Percentiles rank a stretch among this genome's conserved stretches.
These are phyloP conservation scores for Pristionchus fissidentatus DNA, from an alignment of 2,888 invertebrate genomes.

Conservation along the genomic window DNA sequence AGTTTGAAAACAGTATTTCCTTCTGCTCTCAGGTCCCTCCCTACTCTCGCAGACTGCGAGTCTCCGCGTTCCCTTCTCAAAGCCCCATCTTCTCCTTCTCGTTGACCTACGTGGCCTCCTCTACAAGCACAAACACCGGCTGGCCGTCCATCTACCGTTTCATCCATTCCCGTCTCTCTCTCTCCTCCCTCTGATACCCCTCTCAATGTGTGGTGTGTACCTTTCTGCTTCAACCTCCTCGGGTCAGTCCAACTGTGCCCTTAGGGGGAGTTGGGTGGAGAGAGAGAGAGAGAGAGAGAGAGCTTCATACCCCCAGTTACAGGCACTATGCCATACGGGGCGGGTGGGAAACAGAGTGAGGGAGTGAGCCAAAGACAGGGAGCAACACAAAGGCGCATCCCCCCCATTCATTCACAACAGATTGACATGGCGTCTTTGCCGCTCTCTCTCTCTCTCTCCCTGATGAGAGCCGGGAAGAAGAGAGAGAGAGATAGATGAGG, in stretches of 20 bases:
- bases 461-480: no score
- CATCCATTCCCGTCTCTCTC: not conserved
- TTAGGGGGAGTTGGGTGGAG: no score
- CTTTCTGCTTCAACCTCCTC: not conserved
- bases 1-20: not conserved
- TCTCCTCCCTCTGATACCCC: constrained; percentile 7
- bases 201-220: constrained; percentile 12
- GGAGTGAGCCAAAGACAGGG: no score
- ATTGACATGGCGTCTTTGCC: not conserved
- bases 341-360: no score
- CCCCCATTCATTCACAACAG: constrained; percentile 24
- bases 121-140: not conserved
- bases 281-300: no score
- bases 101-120: not conserved
- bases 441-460: no score
- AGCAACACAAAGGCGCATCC: not conserved
- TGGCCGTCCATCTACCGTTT: not conserved
- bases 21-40: not conserved
- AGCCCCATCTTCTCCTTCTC: not conserved
- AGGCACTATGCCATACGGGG: no score
- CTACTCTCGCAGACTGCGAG: not conserved
- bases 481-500: no score
- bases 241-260: no score
- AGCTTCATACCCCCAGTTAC: no score
- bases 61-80: not conserved